phyloP scores from a whole-genome alignment of 2,888 invertebrate species.

The Adineta ricciae region DNA sequence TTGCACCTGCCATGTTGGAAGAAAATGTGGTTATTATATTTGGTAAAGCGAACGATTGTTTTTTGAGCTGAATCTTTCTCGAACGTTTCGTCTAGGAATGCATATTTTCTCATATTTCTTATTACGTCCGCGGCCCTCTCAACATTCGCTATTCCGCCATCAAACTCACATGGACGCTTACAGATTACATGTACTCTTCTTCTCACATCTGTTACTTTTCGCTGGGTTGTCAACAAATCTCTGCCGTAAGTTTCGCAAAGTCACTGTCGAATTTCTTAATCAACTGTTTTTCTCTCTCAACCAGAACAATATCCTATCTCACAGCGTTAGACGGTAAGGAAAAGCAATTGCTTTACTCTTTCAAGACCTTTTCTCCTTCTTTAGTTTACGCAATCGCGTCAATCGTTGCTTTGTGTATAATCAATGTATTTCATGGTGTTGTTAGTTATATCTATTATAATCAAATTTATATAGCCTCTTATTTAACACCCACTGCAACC shows the following conservation, averaged over 20 bases:
- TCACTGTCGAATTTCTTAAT: not conserved
- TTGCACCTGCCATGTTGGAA: slow-evolving; percentile 1
- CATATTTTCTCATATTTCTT: slow-evolving; percentile 17
- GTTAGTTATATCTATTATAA: not conserved
- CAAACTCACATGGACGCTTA: slow-evolving; percentile 16
- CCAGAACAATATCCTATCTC: slow-evolving; percentile 8
- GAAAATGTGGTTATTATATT: slow-evolving; percentile 14
- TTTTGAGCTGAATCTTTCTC: too few species aligned
- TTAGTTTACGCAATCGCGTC: slow-evolving; percentile 6
- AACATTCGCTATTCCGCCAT: not conserved
- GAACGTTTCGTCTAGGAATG: not conserved
- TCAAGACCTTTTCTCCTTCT: too few species aligned
- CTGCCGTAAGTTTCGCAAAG: not conserved
- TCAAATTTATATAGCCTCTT: not conserved
- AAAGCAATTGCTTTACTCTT: not conserved
- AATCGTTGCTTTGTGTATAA: not conserved
- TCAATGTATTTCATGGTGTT: slow-evolving; percentile 2
- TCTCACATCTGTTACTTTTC: slow-evolving; percentile 1
- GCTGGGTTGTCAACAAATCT: slow-evolving; percentile 20
- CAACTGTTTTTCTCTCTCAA: not conserved
- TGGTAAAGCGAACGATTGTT: not conserved
- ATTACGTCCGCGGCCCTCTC: not conserved
- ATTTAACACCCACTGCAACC: not conserved
- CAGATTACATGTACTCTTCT: slow-evolving; percentile 8
- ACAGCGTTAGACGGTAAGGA: not conserved